These are phyloP conservation scores for Eupithecia inturbata DNA, from an alignment of 2,888 invertebrate species.

Conservation along the genomic window DNA sequence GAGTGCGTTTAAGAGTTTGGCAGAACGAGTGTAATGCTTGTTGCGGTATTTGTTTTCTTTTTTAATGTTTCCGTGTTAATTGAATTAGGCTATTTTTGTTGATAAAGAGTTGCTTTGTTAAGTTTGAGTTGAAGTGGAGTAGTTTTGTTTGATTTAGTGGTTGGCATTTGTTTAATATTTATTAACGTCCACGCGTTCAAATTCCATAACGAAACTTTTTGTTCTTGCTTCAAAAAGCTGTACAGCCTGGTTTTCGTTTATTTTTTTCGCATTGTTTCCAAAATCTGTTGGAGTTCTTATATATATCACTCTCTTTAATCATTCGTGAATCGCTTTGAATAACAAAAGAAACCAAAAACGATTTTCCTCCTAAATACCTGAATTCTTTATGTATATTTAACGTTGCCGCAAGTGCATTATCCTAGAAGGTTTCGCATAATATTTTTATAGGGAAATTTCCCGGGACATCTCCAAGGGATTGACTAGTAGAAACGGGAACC, in stretches of 20 bases:
- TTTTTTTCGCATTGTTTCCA: neutral
- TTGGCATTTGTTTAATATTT: constrained; percentile 2
- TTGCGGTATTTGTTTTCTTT: constrained; percentile 29
- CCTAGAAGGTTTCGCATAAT: constrained; percentile 49
- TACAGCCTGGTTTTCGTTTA: neutral
- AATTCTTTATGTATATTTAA: constrained; percentile 31
- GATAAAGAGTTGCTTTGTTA: constrained; percentile 8
- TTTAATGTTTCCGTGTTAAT: constrained; percentile 41
- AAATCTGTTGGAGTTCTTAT: neutral
- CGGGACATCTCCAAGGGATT: constrained; percentile 62
- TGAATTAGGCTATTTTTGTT: constrained; percentile 38
- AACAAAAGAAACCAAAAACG: constrained; percentile 26
- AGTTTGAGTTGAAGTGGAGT: constrained; percentile 5
- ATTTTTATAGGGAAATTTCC: constrained; percentile 68
- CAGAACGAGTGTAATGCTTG: constrained; percentile 31
- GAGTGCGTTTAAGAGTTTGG: constrained; percentile 50
- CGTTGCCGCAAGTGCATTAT: constrained; percentile 34
- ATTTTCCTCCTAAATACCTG: constrained; percentile 16
- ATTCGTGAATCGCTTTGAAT: constrained; percentile 10
- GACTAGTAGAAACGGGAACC: constrained; percentile 44
- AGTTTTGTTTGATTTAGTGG: constrained; percentile 6
- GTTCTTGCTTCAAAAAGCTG: neutral
- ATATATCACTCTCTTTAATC: neutral
- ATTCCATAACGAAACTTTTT: neutral
- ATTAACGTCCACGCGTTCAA: neutral